Evolutionary conservation across 2,797 vertebrate genomes (phyloP).

Genomic region (Coluber constrictor): DNA sequence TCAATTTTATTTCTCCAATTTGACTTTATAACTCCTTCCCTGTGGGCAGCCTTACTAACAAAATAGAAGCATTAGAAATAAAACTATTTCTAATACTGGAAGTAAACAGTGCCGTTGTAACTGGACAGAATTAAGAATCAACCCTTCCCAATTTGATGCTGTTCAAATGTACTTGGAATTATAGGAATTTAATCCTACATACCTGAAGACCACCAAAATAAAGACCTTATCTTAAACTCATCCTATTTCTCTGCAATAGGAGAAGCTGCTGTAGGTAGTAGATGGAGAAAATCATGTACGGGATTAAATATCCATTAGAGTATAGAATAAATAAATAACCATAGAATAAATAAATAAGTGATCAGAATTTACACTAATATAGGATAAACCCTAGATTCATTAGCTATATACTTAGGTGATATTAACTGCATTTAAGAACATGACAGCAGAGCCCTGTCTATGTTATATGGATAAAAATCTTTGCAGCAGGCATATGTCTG

Average conservation of each 20-base stretch:
- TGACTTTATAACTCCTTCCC: background rate
- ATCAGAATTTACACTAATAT: background rate
- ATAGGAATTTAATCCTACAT: background rate
- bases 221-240: background rate
- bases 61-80: background rate
- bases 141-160: background rate
- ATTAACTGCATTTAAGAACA: background rate
- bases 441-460: background rate
- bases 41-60: background rate
- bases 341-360: background rate
- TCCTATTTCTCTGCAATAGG: background rate
- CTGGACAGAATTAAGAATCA: background rate
- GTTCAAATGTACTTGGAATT: background rate
- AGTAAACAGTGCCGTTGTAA: background rate
- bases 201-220: background rate
- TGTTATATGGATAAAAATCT: background rate
- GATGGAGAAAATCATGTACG: background rate
- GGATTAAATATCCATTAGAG: background rate
- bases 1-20: background rate
- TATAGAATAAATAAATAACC: background rate
- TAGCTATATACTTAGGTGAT: background rate
- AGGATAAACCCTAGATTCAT: background rate
- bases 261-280: background rate
- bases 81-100: background rate
- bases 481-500: background rate